These are phyloP conservation scores for Vanessa cardui DNA, from an alignment of 2,888 invertebrate genomes.

Conservation along the genomic window DNA sequence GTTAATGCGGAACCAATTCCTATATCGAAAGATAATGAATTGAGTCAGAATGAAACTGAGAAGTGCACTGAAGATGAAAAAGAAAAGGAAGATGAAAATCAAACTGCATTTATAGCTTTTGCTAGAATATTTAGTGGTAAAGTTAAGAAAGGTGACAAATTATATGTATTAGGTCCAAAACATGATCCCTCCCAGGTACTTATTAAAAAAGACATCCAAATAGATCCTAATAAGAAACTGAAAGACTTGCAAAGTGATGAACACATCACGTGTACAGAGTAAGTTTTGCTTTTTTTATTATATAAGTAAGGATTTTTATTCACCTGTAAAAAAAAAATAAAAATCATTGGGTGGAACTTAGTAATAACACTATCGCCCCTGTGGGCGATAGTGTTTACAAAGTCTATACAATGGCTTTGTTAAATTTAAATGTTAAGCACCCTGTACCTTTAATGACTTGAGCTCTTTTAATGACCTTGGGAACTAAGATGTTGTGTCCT, in stretches of 20 bases:
- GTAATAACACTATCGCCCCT: too few relatives aligned
- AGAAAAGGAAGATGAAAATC: slow-evolving; percentile 70
- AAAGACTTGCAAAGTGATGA: slow-evolving; percentile 84
- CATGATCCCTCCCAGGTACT: slow-evolving; percentile 89
- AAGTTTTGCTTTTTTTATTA: slow-evolving; percentile 50
- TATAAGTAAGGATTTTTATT: too few relatives aligned
- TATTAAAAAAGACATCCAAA: slow-evolving; percentile 62
- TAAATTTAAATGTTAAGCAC: too few relatives aligned
- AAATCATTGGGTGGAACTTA: too few relatives aligned
- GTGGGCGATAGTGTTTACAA: too few relatives aligned
- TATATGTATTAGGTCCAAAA: slow-evolving; percentile 94
- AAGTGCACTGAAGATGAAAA: slow-evolving; percentile 68
- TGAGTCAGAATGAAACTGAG: slow-evolving; percentile 49
- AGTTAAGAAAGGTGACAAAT: slow-evolving; percentile 87
- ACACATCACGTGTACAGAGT: slow-evolving; percentile 85
- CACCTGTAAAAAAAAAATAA: too few relatives aligned
- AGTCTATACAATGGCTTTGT: too few relatives aligned
- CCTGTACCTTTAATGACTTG: too few relatives aligned
- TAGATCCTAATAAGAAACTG: slow-evolving; percentile 77
- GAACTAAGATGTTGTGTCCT: too few relatives aligned
- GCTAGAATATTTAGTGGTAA: slow-evolving; percentile 96
- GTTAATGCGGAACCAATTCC: slow-evolving; percentile 46
- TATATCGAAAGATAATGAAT: slow-evolving; percentile 45
- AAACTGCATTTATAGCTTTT: slow-evolving; percentile 92
- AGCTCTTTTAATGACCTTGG: too few relatives aligned